Evolutionary conservation across 2,113 vertebrate genomes (phyloP), one percentile per base, ranked within the genome.

Genomic region (Caloenas nicobarica): DNA sequence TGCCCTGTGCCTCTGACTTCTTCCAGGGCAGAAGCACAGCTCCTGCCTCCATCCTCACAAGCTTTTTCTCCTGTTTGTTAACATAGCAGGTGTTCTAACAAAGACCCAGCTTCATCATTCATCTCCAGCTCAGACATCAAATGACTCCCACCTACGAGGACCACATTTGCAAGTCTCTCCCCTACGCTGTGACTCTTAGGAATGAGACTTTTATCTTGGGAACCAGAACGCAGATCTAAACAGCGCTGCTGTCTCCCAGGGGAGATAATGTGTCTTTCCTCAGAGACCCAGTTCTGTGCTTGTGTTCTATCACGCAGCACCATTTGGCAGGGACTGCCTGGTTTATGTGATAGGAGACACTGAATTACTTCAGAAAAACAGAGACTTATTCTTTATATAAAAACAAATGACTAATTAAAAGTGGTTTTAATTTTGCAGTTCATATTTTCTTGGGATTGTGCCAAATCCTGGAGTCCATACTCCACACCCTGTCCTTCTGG

Each of bases 361-460:
- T 28, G 70, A 80, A 54, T 80, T 74, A 31, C 90, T 92, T 87
- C 85, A 88, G 83, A 79, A 92, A 91, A 94, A 36, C 15, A 93
- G 56, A 88, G 51, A 54, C 28, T 79, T 81, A 36, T 13, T 88
- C 72, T 65, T 84, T 85, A 73, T 42, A 29, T 66, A 66, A 93
- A 96, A 96, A 65, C 36, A 81, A 94, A 89, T 56, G 16, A 70
- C 26, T 94, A 93, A 93, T 96, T 95, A 92, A 73, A 94, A 93
- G 54, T 87, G 86, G 58, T 31, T 95, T 95, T 93, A 87, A 91
- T 93, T 91, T 91, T 89, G 81, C 22, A 82, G 70, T 77, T 96
- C 8, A 1, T 34, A 62, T 77, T 94, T 95, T 76, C 72, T 79
- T 89, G 88, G 78, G 88, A 51, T 21, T 29, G 18, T 82, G 91